Conservation (phyloP, 1,140 invertebrate genomes). For the Mizuhopecten yessoensis region DNA sequence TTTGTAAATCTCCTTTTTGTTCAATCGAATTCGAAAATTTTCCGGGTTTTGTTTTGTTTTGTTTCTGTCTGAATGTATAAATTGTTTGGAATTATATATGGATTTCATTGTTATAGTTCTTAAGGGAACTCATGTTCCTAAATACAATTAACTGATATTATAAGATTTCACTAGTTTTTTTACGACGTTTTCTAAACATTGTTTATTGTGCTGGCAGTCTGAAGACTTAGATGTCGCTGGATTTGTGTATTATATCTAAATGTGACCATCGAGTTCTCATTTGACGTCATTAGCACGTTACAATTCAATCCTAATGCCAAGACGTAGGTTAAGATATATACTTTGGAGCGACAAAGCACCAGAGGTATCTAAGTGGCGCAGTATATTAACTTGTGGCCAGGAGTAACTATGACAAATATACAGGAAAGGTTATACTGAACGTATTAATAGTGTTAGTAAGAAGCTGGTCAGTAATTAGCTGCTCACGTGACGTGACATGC, state of each 20-base stretch:
- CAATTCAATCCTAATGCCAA: not conserved
- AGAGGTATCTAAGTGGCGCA: not conserved
- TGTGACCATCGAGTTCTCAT: not conserved
- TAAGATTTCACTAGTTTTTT: not conserved
- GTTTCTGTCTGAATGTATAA: too few species aligned
- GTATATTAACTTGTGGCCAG: not conserved
- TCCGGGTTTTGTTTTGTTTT: too few species aligned
- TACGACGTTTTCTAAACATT: not conserved
- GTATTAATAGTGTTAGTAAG: not conserved
- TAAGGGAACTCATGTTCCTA: too few species aligned
- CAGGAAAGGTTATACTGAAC: not conserved
- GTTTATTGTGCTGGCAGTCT: not conserved
- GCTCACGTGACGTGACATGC: not conserved
- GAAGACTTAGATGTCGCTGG: not conserved
- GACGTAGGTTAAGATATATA: not conserved
- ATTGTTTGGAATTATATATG: too few species aligned
- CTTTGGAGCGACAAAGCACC: not conserved
- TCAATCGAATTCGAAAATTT: too few species aligned
- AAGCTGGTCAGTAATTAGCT: not conserved
- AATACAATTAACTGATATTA: too few species aligned
- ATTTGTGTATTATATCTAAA: not conserved
- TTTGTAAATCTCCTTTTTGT: too few species aligned
- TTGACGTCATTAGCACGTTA: not conserved
- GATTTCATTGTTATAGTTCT: too few species aligned
- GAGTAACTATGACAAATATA: not conserved